These are phyloP conservation scores for Micronisus gabar DNA, from an alignment of 2,113 vertebrate genomes.

Conservation along the genomic window DNA sequence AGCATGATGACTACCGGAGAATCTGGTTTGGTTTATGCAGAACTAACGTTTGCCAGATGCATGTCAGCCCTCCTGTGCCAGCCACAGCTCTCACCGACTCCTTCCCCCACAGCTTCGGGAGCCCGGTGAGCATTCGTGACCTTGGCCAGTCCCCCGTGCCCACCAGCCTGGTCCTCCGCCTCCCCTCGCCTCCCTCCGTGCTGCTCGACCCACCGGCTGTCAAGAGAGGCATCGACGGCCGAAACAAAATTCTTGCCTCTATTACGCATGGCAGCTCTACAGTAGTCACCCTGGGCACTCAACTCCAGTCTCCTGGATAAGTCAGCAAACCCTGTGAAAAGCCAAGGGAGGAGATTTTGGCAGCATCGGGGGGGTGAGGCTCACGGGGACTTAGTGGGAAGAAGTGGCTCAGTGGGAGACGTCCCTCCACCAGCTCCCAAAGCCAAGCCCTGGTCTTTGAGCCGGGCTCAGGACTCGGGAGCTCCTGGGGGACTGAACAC, in stretches of 20 bases:
- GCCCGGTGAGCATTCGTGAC: accelerated
- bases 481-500: not conserved
- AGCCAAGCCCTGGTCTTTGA: not conserved
- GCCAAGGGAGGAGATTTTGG: not conserved
- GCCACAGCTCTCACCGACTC: not conserved
- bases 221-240: not conserved
- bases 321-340: not conserved
- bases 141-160: accelerated
- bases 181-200: not conserved
- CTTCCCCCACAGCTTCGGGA: not conserved
- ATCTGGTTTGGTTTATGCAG: not conserved
- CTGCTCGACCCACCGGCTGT: not conserved
- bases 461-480: not conserved
- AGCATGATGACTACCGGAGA: not conserved
- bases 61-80: not conserved
- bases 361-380: not conserved
- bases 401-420: not conserved
- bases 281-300: not conserved
- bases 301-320: not conserved
- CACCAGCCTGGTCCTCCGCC: not conserved
- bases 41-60: not conserved
- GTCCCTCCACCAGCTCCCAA: not conserved
- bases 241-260: not conserved
- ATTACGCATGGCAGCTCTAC: not conserved
- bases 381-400: not conserved